These are phyloP conservation scores for Platyrinchus mystaceus DNA, from an alignment of 2,797 vertebrate species.

Conservation along the genomic window DNA sequence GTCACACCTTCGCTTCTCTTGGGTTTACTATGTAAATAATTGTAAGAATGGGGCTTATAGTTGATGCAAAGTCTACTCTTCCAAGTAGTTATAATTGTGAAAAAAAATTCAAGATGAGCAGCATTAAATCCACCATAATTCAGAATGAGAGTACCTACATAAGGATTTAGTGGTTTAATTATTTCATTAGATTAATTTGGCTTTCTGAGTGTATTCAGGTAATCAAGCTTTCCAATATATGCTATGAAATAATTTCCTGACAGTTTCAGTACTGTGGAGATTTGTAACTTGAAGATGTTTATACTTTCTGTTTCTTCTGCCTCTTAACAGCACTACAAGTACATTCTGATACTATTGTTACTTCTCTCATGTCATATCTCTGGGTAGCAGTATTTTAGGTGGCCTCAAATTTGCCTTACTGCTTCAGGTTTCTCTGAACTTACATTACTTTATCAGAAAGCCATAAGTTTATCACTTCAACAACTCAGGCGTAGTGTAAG, in stretches of 20 bases:
- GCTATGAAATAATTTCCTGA: background rate
- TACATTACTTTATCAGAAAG: background rate
- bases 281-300: background rate
- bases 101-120: slow-evolving; percentile 12
- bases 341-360: background rate
- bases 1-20: background rate
- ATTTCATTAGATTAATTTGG: slow-evolving; percentile 40
- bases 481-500: background rate
- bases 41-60: background rate
- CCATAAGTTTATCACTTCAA: background rate
- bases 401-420: background rate
- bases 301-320: background rate
- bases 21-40: background rate
- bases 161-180: slow-evolving; percentile 17
- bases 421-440: slow-evolving; percentile 7
- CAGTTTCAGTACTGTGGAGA: background rate
- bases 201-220: slow-evolving; percentile 18
- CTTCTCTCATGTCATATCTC: background rate
- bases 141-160: background rate
- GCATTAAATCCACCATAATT: background rate
- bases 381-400: background rate
- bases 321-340: background rate
- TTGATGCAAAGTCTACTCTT: background rate
- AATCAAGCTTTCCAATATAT: background rate
- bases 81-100: background rate